These are phyloP conservation scores for Australoheros facetus DNA, from an alignment of 2,797 vertebrate species.

Conservation along the genomic window DNA sequence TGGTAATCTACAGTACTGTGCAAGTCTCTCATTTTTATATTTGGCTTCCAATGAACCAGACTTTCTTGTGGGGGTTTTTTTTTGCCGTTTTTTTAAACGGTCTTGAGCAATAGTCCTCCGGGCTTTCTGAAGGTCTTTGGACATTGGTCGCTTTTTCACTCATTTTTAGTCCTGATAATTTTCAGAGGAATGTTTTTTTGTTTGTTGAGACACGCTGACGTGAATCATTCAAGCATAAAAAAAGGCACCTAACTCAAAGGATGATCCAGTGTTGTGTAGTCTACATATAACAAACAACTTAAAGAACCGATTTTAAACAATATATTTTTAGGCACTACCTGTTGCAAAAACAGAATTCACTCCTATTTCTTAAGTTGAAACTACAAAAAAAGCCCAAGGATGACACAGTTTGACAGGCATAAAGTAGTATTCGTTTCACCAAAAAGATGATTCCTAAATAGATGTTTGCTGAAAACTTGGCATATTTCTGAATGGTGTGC, in stretches of 20 bases:
- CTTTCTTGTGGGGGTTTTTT: too few species aligned
- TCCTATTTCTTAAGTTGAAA: too few species aligned
- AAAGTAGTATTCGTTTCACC: neutral
- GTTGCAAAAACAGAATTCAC: neutral
- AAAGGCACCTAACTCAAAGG: neutral
- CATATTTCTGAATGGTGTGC: neutral
- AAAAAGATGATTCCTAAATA: neutral
- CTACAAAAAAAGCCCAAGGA: too few species aligned
- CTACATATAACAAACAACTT: neutral
- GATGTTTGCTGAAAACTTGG: accelerated
- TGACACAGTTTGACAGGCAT: too few species aligned
- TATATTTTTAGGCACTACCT: neutral
- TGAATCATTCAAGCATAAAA: neutral
- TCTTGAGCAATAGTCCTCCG: neutral
- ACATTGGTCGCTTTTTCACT: neutral
- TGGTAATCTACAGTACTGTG: neutral
- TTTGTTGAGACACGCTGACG: neutral
- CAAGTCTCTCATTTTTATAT: neutral
- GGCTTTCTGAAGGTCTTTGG: neutral
- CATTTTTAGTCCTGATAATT: neutral
- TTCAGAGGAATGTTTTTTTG: neutral
- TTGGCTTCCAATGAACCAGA: neutral
- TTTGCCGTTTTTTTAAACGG: neutral
- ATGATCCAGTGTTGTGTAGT: neutral
- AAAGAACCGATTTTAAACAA: neutral